Percentiles rank a stretch among this genome's conserved stretches.
phyloP scores from a whole-genome alignment of 2,113 vertebrate species.

The Laterallus jamaicensis region DNA sequence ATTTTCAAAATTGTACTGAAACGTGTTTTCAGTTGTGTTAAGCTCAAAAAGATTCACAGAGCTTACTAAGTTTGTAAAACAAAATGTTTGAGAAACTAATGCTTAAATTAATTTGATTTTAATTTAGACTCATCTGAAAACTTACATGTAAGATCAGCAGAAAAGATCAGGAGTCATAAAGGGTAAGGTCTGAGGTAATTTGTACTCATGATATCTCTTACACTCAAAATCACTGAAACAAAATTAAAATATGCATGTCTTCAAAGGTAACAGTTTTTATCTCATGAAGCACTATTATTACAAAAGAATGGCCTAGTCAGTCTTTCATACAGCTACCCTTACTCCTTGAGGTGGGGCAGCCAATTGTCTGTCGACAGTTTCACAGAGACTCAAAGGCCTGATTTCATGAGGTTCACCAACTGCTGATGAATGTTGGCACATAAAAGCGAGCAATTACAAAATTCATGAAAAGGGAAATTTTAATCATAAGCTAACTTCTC shows the following conservation, averaged over 20 bases:
- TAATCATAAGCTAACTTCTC: too few species aligned
- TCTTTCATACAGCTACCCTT: not conserved
- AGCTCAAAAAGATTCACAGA: not conserved
- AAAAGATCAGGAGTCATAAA: not conserved
- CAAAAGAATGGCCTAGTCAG: not conserved
- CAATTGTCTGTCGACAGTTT: too few species aligned
- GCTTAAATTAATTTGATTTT: not conserved
- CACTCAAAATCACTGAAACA: not conserved
- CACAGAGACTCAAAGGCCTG: too few species aligned
- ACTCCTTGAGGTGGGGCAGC: too few species aligned
- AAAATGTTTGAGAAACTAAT: not conserved
- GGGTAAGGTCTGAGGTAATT: not conserved
- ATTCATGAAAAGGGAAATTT: too few species aligned
- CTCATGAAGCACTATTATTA: not conserved
- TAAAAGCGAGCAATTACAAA: too few species aligned
- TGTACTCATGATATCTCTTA: not conserved
- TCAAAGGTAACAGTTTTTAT: not conserved
- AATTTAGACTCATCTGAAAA: not conserved
- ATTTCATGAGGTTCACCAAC: too few species aligned
- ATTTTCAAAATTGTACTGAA: not conserved
- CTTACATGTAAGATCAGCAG: not conserved
- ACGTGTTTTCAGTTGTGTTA: not conserved
- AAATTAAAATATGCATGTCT: not conserved
- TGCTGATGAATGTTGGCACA: too few species aligned
- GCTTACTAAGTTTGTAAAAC: not conserved